Evolutionary conservation across 1,140 invertebrate species (phyloP).

Genomic region (Chironomus striatipennis): DNA sequence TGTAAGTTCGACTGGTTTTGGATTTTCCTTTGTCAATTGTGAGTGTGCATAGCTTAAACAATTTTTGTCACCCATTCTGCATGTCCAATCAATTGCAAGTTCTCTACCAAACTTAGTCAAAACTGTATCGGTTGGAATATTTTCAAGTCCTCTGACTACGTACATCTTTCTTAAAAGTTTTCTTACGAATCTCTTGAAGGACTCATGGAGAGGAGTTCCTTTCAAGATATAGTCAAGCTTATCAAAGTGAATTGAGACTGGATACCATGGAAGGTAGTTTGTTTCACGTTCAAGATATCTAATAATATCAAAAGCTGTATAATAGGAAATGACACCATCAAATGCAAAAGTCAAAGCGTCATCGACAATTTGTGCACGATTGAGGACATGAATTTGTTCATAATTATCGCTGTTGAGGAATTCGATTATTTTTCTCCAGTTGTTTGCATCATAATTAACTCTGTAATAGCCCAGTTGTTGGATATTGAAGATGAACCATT

Average conservation of each 20-base stretch:
- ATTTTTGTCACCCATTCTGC: constrained; percentile 16
- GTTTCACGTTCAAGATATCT: constrained; percentile 44
- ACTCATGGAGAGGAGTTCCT: background rate
- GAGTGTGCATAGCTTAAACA: background rate
- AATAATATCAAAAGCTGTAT: constrained; percentile 42
- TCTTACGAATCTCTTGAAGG: background rate
- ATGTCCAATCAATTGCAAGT: background rate
- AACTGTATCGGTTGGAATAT: background rate
- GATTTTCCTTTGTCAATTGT: background rate
- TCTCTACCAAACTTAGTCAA: background rate
- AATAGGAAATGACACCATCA: constrained; percentile 44
- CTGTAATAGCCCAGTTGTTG: constrained; percentile 50
- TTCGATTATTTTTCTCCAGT: constrained; percentile 42
- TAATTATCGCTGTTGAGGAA: constrained; percentile 39
- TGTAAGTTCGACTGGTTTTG: background rate
- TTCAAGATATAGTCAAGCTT: background rate
- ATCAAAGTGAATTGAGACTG: constrained; percentile 38
- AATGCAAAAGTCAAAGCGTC: constrained; percentile 61
- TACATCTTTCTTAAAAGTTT: background rate
- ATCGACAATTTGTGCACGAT: constrained; percentile 68
- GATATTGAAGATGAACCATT: constrained; percentile 43
- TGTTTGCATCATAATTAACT: constrained; percentile 50
- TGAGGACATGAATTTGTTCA: constrained; percentile 51
- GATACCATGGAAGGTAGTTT: constrained; percentile 48
- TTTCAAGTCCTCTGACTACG: background rate